These are phyloP conservation scores for Axis porcinus DNA, from an alignment of 2,113 vertebrate species.

Conservation along the genomic window DNA sequence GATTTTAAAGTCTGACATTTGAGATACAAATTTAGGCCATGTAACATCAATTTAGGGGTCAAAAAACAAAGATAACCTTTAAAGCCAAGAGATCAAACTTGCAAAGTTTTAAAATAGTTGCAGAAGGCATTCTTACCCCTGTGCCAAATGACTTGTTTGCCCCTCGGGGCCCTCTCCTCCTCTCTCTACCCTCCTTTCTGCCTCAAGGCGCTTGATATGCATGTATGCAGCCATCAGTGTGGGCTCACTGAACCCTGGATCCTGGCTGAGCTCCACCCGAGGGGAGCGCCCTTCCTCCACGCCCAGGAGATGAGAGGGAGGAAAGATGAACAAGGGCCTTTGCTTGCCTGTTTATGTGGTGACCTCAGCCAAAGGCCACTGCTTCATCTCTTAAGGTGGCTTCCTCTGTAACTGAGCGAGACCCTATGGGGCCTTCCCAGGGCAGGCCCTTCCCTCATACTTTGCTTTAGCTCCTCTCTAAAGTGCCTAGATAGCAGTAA, in stretches of 20 bases:
- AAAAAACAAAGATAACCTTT: conserved; percentile 15
- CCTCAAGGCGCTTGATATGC: background rate
- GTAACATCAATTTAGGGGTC: conserved; percentile 30
- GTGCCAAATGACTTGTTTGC: background rate
- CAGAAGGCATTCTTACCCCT: background rate
- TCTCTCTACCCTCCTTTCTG: background rate
- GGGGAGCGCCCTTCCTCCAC: background rate
- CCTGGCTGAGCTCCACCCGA: background rate
- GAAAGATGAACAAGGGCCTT: background rate
- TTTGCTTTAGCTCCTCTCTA: background rate
- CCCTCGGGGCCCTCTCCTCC: background rate
- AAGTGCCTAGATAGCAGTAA: background rate
- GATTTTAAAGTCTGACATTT: conserved; percentile 38
- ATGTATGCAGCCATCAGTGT: background rate
- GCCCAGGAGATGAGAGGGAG: background rate
- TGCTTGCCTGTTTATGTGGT: background rate
- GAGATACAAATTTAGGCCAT: conserved; percentile 23
- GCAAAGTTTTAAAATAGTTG: background rate
- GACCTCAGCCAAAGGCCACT: background rate
- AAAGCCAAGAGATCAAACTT: background rate
- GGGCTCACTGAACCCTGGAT: background rate
- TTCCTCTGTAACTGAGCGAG: background rate
- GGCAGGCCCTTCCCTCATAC: background rate
- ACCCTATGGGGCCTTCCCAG: background rate
- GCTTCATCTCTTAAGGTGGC: background rate